Evolutionary conservation across 92 coral and sea anemone genomes (phyloP).

Genomic region (Actinostola sp.): DNA sequence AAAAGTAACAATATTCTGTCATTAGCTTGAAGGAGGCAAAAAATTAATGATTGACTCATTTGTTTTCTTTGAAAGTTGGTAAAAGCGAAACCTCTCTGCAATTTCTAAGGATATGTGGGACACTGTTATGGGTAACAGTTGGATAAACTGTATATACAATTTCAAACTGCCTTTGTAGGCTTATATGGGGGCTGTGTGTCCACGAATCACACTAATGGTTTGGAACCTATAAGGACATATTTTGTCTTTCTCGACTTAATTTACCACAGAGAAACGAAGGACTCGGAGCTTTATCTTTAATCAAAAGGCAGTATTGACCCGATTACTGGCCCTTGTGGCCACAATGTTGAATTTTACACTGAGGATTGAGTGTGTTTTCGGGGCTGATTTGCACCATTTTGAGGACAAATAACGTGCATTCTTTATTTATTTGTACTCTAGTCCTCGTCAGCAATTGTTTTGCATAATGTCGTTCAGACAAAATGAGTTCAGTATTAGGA

Average conservation of each 20-base stretch:
- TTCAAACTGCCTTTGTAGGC: constrained; percentile 36
- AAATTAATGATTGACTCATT: constrained; percentile 27
- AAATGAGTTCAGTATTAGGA: no score
- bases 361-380: no score
- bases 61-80: constrained; percentile 12
- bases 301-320: no score
- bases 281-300: not conserved
- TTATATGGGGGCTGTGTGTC: constrained; percentile 30
- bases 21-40: constrained; percentile 45
- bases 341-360: no score
- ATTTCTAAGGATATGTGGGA: constrained; percentile 50
- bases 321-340: no score
- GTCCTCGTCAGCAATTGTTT: no score
- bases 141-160: constrained; percentile 38
- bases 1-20: constrained; percentile 53
- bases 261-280: not conserved
- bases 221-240: not conserved
- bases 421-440: no score
- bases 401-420: no score
- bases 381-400: no score
- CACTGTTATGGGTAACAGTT: constrained; percentile 18
- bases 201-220: not conserved
- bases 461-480: no score
- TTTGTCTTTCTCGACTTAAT: not conserved
- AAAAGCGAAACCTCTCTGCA: constrained; percentile 46